Conservation (phyloP, 2,888 invertebrate species). For the Synergus laeviventris region DNA sequence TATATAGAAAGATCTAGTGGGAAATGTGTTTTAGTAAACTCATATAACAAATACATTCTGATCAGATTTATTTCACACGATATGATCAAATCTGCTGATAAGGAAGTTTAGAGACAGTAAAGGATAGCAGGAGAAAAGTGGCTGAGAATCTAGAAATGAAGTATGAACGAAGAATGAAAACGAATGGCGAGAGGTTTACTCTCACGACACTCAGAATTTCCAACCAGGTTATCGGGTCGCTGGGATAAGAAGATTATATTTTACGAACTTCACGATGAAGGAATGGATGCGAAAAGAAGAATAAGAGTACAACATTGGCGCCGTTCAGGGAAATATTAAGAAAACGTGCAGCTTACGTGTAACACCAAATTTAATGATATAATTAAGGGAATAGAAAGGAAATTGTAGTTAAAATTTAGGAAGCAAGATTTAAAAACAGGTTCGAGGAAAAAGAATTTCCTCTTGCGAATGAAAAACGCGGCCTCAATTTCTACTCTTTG, state of each 20-base stretch:
- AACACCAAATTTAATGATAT: slow-evolving; percentile 6
- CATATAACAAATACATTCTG: too few species aligned
- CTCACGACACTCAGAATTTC: slow-evolving; percentile 31
- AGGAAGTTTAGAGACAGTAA: not conserved
- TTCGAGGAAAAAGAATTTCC: not conserved
- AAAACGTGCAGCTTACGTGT: slow-evolving; percentile 1
- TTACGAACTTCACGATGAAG: slow-evolving; percentile 23
- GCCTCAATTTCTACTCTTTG: not conserved
- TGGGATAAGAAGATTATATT: slow-evolving; percentile 37
- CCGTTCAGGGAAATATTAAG: slow-evolving; percentile 5
- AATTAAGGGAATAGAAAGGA: not conserved
- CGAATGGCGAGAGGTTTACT: slow-evolving; percentile 32
- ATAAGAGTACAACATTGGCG: not conserved
- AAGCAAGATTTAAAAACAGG: not conserved
- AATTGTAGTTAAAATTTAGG: not conserved
- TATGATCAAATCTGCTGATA: not conserved
- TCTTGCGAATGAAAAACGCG: not conserved
- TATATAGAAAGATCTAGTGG: too few species aligned
- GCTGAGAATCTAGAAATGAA: slow-evolving; percentile 21
- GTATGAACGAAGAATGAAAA: slow-evolving; percentile 27
- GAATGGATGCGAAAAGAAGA: slow-evolving; percentile 9
- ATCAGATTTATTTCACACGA: not conserved
- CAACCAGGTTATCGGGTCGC: slow-evolving; percentile 39
- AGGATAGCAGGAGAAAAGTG: not conserved
- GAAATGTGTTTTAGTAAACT: too few species aligned